Percentiles rank a stretch among this genome's conserved stretches.
Conservation (phyloP, 64 coral and sea anemone genomes). For the Montipora cactus region DNA sequence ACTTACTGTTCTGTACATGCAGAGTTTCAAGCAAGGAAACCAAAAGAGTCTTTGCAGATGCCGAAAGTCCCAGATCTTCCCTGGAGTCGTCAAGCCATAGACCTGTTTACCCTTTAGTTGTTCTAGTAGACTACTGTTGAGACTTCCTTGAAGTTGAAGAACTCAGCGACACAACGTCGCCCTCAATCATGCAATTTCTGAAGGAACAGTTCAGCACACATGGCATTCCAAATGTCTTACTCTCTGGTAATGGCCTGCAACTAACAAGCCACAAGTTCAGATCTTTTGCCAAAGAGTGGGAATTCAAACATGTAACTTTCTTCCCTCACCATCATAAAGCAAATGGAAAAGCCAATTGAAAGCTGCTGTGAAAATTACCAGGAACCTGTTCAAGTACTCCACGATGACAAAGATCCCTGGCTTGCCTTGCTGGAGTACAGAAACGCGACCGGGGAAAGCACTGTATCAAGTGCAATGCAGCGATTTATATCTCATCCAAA, state of each 20-base stretch:
- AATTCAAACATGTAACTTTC: slow-evolving; percentile 62
- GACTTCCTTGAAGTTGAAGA: slow-evolving; percentile 24
- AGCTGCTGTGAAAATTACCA: slow-evolving; percentile 54
- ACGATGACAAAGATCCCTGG: slow-evolving; percentile 28
- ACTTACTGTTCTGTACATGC: not conserved
- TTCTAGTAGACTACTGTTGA: not conserved
- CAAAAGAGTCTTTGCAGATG: slow-evolving; percentile 1
- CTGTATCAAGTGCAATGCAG: slow-evolving; percentile 44
- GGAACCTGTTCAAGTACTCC: slow-evolving; percentile 64
- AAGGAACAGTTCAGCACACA: slow-evolving; percentile 47
- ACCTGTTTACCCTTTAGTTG: slow-evolving; percentile 20
- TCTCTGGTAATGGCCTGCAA: slow-evolving; percentile 38
- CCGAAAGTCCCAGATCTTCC: not conserved
- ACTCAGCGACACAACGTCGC: not conserved
- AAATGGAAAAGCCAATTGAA: slow-evolving; percentile 44
- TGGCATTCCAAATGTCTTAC: slow-evolving; percentile 39
- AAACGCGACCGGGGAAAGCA: slow-evolving; percentile 27
- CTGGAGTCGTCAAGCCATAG: slow-evolving; percentile 8
- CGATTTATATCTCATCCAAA: slow-evolving; percentile 25
- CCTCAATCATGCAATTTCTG: slow-evolving; percentile 21
- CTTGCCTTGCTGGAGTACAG: slow-evolving; percentile 46
- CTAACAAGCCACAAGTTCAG: slow-evolving; percentile 31
- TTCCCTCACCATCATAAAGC: slow-evolving; percentile 28
- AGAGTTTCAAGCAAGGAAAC: slow-evolving; percentile 6
- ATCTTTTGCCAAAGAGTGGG: slow-evolving; percentile 36